Base-by-base conservation (phyloP, 1,140 invertebrate genomes). In the Drosophila rufa region DNA sequence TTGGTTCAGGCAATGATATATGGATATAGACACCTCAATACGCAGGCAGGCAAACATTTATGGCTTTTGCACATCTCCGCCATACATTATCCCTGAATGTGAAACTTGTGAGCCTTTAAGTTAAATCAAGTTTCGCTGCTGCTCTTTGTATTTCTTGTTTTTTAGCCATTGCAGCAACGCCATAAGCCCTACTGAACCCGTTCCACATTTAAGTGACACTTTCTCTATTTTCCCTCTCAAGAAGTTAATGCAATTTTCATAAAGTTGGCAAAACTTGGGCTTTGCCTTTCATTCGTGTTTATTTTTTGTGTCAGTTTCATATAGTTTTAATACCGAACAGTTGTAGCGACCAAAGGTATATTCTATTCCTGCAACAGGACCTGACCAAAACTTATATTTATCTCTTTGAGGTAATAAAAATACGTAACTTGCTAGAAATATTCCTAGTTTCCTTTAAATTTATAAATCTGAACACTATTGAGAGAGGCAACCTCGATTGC, bases 211-310 rank as follows among this genome's bases (percentile, higher is more conserved):
- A 33, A 67, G 62, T 68, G 48, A 68, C 48, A 56, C 67, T 33
- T 67, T 70, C 62, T 40, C 12, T 68, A 50, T 50, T 67, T 47
- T 22, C 12, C 36, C 17, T 19, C 17, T 9, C n/a, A 15, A 4
- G 19, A 27, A 48, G 36, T 46, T 53, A 14, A 56, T 70, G 64
- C 48, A 56, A 70, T 70, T 70, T 70, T 27, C 67, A 70, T 68
- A 68, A 68, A 68, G 42, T 56, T 56, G 64, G 30, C 64, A 55
- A 47, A 70, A 70, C 67, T 68, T 53, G 61, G 60, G 17, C 53
- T 30, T 36, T 36, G 40, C 48, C 40, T 46, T 55, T 51, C 47
- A 67, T 67, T 53, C 46, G 30, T 55, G 48, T 67, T 67, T 67
- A 67, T 53, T 70, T 51, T 67, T 66, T 70, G 46, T 55, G 62